These are phyloP conservation scores for Tapirus indicus DNA, from an alignment of 2,797 vertebrate species.

Conservation along the genomic window DNA sequence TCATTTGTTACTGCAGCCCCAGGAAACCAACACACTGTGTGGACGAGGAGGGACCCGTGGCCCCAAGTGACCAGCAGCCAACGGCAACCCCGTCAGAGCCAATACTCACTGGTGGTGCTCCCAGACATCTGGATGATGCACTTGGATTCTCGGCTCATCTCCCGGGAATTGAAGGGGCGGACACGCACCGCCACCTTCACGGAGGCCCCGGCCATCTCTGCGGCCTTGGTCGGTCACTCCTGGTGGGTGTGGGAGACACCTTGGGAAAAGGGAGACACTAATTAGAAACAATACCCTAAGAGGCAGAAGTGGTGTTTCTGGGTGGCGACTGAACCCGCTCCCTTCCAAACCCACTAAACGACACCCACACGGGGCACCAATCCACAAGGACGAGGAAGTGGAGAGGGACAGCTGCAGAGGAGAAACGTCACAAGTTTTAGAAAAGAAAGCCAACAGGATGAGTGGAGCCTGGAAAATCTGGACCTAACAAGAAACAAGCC, in stretches of 20 bases:
- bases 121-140: constrained; percentile 99
- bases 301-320: fast-evolving
- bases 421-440: fast-evolving
- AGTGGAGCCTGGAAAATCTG: fast-evolving
- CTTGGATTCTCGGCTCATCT: constrained; percentile 96
- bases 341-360: fast-evolving
- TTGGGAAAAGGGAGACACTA: background rate
- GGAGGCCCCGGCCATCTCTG: constrained; percentile 96
- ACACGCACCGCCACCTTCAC: constrained; percentile 99
- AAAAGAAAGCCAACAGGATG: background rate
- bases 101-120: constrained; percentile 98
- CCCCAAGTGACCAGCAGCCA: background rate
- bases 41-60: fast-evolving
- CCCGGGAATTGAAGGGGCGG: constrained; percentile 98
- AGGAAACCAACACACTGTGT: fast-evolving
- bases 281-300: background rate
- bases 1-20: fast-evolving
- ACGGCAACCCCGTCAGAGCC: fast-evolving
- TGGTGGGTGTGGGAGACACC: constrained; percentile 53
- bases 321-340: fast-evolving
- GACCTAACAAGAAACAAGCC: background rate
- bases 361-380: fast-evolving
- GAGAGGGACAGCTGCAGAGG: fast-evolving
- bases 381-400: fast-evolving
- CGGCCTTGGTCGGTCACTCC: background rate